Evolutionary conservation across 1,140 invertebrate species (phyloP).

Genomic region (Scaptodrosophila lebanonensis): DNA sequence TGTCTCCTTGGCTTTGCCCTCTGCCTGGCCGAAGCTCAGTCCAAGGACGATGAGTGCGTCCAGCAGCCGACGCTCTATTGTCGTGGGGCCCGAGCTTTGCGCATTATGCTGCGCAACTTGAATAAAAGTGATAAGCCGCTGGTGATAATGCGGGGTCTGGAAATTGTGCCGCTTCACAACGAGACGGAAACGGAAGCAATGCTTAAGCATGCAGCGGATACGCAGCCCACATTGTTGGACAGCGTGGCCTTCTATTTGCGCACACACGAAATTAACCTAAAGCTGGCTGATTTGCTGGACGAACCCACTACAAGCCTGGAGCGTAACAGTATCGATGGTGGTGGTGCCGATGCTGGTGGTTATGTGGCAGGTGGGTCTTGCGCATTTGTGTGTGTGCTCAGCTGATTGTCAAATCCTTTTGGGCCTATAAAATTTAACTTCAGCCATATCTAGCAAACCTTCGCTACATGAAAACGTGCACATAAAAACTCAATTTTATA

Average conservation of each 20-base stretch:
- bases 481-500: no score
- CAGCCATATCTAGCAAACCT: no score
- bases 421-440: no score
- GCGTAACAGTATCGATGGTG: slow-evolving; percentile 30
- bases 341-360: background rate
- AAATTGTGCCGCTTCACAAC: slow-evolving; percentile 62
- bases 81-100: slow-evolving; percentile 59
- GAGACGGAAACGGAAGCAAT: background rate
- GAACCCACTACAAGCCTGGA: slow-evolving; percentile 29
- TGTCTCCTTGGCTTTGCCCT: slow-evolving; percentile 25
- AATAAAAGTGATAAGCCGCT: slow-evolving; percentile 60
- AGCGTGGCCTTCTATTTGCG: slow-evolving; percentile 82
- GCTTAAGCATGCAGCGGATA: slow-evolving; percentile 3
- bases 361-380: no score
- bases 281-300: slow-evolving; percentile 80
- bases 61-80: slow-evolving; percentile 56
- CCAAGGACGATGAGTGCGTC: slow-evolving; percentile 43
- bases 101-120: slow-evolving; percentile 60
- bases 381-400: no score
- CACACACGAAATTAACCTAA: slow-evolving; percentile 84
- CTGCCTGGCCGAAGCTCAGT: slow-evolving; percentile 37
- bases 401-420: no score
- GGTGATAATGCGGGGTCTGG: slow-evolving; percentile 61
- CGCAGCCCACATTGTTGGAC: slow-evolving; percentile 70
- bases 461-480: no score